Percentiles rank a stretch among this genome's conserved stretches.
phyloP scores from a whole-genome alignment of 2,797 vertebrate species.

The Siniperca obscura region DNA sequence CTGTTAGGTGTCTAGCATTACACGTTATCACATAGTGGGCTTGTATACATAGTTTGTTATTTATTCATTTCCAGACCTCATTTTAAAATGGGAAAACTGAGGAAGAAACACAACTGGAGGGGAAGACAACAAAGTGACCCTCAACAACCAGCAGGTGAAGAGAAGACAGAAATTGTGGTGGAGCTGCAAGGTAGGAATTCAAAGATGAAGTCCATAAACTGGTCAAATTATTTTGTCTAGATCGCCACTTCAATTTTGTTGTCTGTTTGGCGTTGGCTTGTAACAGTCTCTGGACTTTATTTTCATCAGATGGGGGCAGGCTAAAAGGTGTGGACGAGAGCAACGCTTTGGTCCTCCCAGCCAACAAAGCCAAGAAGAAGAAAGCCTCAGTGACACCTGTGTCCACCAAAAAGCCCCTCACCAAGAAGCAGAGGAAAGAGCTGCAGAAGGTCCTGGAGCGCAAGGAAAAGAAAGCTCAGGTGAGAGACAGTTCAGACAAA shows the following conservation, averaged over 20 bases:
- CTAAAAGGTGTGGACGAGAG: constrained; percentile 93
- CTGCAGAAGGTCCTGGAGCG: constrained; percentile 92
- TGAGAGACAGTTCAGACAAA: constrained; percentile 48
- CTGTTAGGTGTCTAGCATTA: background rate
- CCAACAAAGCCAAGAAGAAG: constrained; percentile 87
- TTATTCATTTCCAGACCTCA: background rate
- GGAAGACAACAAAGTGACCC: constrained; percentile 80
- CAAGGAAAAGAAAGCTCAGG: constrained; percentile 94
- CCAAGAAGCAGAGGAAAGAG: constrained; percentile 91
- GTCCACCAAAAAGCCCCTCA: constrained; percentile 87
- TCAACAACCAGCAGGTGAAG: constrained; percentile 41
- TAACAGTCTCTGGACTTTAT: background rate
- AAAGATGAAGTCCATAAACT: no score
- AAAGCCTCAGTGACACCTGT: constrained; percentile 56
- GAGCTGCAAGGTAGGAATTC: constrained; percentile 79
- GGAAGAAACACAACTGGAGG: constrained; percentile 89
- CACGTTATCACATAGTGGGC: background rate
- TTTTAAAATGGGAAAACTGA: constrained; percentile 86
- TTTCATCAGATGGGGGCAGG: constrained; percentile 76
- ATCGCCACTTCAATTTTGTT: background rate
- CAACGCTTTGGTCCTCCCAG: constrained; percentile 91
- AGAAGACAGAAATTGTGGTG: constrained; percentile 73
- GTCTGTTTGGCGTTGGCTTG: background rate
- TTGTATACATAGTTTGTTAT: background rate
- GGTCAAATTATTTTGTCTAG: no score